Conservation (phyloP, 2,888 invertebrate genomes). For the Parthenolecanium corni region DNA sequence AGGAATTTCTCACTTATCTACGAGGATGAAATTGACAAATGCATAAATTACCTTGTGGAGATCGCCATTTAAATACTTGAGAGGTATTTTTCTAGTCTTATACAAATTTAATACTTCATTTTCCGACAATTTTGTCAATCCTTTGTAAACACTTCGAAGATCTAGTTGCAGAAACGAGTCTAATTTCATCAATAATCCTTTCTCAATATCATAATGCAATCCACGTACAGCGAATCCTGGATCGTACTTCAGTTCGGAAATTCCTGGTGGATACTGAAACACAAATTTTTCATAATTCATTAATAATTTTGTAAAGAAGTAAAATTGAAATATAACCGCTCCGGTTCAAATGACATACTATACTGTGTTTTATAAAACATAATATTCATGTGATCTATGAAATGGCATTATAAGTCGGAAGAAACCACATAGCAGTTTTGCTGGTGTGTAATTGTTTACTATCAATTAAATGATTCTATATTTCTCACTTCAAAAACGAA, state of each 20-base stretch:
- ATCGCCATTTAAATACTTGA: constrained; percentile 62
- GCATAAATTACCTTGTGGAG: constrained; percentile 49
- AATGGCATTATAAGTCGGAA: too few species aligned
- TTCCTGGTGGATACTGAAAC: constrained; percentile 35
- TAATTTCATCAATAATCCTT: constrained; percentile 82
- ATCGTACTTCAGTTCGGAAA: constrained; percentile 68
- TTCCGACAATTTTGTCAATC: constrained; percentile 64
- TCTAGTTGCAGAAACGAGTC: constrained; percentile 96
- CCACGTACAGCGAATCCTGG: constrained; percentile 93
- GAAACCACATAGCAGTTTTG: too few species aligned
- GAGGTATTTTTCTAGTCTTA: constrained; percentile 72
- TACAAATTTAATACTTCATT: constrained; percentile 77
- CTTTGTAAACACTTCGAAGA: constrained; percentile 83
- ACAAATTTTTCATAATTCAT: constrained; percentile 15
- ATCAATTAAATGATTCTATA: too few species aligned
- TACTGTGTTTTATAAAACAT: too few species aligned
- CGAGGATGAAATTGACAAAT: background rate
- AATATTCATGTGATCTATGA: too few species aligned
- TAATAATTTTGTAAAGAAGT: too few species aligned
- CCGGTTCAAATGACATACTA: too few species aligned
- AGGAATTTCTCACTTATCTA: background rate
- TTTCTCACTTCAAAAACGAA: too few species aligned
- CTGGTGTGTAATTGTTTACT: too few species aligned
- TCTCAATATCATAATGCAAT: constrained; percentile 94
- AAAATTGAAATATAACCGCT: background rate